These are phyloP conservation scores for Pterophyllum scalare DNA, from an alignment of 2,113 vertebrate genomes.

Conservation along the genomic window DNA sequence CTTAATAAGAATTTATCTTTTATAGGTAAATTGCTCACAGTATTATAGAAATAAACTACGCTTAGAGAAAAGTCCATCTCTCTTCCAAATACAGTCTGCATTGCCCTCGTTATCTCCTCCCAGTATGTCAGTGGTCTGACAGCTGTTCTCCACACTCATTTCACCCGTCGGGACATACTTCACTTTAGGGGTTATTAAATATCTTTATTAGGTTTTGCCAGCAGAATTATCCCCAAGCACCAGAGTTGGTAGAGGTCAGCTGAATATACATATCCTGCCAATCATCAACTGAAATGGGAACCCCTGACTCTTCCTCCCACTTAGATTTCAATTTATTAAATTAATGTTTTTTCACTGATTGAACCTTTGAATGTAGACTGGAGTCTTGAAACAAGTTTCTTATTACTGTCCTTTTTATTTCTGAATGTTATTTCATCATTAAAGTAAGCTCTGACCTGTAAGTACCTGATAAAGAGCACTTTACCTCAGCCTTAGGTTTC, in stretches of 20 bases:
- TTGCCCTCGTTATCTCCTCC: too few species aligned
- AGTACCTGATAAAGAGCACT: too few species aligned
- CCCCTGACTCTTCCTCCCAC: background rate
- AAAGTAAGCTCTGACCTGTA: too few species aligned
- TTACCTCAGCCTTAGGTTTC: too few species aligned
- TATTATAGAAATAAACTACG: background rate
- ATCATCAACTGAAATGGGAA: background rate
- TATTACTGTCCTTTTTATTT: background rate
- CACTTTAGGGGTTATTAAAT: background rate
- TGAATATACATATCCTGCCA: background rate
- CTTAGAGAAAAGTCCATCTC: background rate
- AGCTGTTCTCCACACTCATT: too few species aligned
- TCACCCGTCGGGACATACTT: background rate
- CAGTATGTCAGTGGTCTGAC: too few species aligned
- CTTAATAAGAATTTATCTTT: background rate
- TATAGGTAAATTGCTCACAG: background rate
- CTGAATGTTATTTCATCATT: background rate
- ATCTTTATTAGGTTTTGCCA: background rate
- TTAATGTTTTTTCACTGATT: background rate
- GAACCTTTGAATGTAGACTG: background rate
- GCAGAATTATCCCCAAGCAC: too few species aligned
- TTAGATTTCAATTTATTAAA: background rate
- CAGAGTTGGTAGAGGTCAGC: too few species aligned
- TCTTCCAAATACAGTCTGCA: too few species aligned
- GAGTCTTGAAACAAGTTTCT: background rate